Conservation (phyloP, 1,140 invertebrate genomes). For the Lanistes nyassanus region DNA sequence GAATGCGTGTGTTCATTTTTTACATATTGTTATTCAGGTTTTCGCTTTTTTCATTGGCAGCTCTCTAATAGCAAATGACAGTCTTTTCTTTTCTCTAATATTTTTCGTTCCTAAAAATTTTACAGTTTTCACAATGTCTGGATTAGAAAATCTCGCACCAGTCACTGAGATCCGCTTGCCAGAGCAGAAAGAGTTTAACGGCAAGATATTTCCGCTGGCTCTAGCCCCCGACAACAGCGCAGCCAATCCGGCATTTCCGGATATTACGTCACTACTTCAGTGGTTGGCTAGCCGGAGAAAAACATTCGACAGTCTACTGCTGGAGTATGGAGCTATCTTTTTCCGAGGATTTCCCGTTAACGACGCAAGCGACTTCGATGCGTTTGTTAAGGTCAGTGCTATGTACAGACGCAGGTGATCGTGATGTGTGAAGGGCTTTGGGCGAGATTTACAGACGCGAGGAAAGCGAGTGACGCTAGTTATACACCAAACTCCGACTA, state of each 20-base stretch:
- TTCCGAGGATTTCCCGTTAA: conserved; percentile 54
- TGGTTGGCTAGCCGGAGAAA: conserved; percentile 40
- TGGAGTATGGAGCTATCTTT: conserved; percentile 53
- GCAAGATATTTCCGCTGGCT: conserved; percentile 41
- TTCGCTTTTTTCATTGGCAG: too few relatives aligned
- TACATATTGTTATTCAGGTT: too few relatives aligned
- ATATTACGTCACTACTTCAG: background rate
- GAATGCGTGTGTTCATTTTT: too few relatives aligned
- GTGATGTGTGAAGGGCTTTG: too few relatives aligned
- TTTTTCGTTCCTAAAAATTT: too few relatives aligned
- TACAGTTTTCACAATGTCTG: too few relatives aligned
- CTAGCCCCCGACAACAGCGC: conserved; percentile 20
- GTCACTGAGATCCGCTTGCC: conserved; percentile 22
- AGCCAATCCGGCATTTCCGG: background rate
- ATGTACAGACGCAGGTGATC: background rate
- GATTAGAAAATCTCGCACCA: background rate
- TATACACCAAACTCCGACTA: too few relatives aligned
- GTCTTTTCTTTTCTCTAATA: too few relatives aligned
- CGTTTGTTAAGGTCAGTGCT: conserved; percentile 37
- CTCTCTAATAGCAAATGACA: too few relatives aligned
- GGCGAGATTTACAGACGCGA: too few relatives aligned
- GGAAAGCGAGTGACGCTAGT: too few relatives aligned
- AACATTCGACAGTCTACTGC: conserved; percentile 35
- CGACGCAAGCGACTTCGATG: conserved; percentile 47
- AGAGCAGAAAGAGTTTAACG: conserved; percentile 50